phyloP scores from a whole-genome alignment of 2,888 invertebrate species.

The Erebia aethiops region DNA sequence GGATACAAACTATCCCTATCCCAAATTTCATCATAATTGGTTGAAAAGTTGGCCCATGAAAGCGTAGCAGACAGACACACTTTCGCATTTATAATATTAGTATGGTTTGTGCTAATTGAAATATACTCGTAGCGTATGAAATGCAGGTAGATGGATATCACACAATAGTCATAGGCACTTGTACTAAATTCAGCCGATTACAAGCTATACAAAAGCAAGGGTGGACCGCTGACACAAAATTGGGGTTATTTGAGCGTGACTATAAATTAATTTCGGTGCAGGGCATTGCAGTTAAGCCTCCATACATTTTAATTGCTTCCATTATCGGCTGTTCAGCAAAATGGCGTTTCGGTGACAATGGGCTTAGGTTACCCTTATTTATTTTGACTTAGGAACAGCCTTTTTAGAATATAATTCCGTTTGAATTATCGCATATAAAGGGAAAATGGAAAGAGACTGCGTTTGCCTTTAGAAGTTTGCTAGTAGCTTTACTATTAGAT shows the following conservation, averaged over 20 bases:
- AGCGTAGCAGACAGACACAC: no score
- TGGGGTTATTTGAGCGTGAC: constrained; percentile 73
- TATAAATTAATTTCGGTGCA: constrained; percentile 81
- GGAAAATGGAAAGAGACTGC: no score
- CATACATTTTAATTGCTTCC: constrained; percentile 82
- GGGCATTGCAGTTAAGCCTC: constrained; percentile 79
- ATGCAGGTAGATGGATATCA: background rate
- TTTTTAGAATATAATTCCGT: background rate
- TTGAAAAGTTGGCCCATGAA: no score
- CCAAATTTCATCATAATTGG: no score
- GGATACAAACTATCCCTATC: no score
- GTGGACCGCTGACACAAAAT: constrained; percentile 52
- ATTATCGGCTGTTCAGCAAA: constrained; percentile 71
- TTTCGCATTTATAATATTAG: no score
- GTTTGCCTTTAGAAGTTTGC: no score
- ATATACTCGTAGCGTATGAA: no score
- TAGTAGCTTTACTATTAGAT: no score
- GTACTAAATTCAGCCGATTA: constrained; percentile 60
- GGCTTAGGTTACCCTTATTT: constrained; percentile 20
- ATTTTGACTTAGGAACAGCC: constrained; percentile 49
- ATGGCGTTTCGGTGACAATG: constrained; percentile 23
- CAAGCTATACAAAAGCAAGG: constrained; percentile 49
- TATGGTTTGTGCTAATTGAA: no score
- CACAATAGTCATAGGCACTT: background rate
- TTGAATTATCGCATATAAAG: no score